A percentile compares a stretch with the other conserved stretches of the same genome.
Evolutionary conservation across 2,888 invertebrate species (phyloP).

Genomic region (Acanthosepion esculentum): DNA sequence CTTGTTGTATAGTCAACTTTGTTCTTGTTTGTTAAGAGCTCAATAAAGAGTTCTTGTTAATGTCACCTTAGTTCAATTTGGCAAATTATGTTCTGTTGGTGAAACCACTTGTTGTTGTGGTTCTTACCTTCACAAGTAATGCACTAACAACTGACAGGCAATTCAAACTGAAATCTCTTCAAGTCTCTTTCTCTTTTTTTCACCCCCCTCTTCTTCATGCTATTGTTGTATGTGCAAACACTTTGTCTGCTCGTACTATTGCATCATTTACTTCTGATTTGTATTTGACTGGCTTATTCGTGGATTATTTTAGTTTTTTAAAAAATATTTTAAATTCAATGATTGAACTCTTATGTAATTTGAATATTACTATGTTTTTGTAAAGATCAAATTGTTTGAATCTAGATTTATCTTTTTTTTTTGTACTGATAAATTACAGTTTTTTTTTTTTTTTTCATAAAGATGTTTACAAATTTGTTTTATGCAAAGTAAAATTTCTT

Average conservation of each 20-base stretch:
- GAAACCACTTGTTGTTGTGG: not conserved
- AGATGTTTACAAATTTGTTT: not conserved
- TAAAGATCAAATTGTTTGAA: not conserved
- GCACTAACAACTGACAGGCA: conserved; percentile 46
- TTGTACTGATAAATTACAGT: not conserved
- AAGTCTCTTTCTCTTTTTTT: not conserved
- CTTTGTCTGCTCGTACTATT: too few relatives aligned
- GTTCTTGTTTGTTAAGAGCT: not conserved
- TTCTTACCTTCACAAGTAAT: conserved; percentile 4
- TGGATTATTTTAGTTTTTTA: not conserved
- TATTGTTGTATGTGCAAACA: not conserved
- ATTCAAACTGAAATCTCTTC: conserved; percentile 23
- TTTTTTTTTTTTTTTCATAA: not conserved
- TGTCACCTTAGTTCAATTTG: not conserved
- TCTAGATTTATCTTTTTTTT: not conserved
- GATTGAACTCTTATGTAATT: not conserved
- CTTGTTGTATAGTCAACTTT: not conserved
- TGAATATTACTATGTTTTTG: not conserved
- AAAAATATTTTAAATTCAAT: not conserved
- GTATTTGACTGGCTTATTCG: not conserved
- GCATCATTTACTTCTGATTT: not conserved
- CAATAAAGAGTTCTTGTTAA: not conserved
- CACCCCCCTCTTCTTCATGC: not conserved
- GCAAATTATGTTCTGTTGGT: not conserved
- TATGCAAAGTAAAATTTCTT: not conserved